These are phyloP conservation scores for Urocolius indicus DNA, from an alignment of 2,113 vertebrate species.

Conservation along the genomic window DNA sequence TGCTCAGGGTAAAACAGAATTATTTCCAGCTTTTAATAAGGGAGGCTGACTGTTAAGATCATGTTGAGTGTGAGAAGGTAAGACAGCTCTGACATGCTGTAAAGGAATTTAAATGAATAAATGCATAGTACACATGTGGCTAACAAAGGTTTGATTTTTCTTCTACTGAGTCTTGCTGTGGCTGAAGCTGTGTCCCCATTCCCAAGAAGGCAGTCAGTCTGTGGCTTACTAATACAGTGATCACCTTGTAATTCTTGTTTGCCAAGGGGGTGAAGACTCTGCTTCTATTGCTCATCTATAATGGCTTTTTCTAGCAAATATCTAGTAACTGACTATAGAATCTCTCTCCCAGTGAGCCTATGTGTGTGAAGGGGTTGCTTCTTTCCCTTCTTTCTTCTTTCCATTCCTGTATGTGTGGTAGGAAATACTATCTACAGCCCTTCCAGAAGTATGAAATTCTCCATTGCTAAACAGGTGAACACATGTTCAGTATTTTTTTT, in stretches of 20 bases:
- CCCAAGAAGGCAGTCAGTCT: background rate
- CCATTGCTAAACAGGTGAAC: background rate
- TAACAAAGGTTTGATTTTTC: background rate
- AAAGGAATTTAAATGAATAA: background rate
- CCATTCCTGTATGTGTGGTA: background rate
- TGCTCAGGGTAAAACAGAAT: background rate
- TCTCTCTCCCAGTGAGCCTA: background rate
- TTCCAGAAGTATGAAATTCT: background rate
- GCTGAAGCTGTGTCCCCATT: background rate
- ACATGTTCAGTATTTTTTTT: background rate
- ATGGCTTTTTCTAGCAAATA: background rate
- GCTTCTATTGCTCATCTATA: background rate
- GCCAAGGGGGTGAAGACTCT: background rate
- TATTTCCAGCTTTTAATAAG: background rate
- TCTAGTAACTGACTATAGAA: background rate
- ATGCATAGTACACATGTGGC: rapidly evolving
- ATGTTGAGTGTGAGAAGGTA: background rate
- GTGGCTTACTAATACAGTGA: background rate
- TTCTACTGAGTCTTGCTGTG: background rate
- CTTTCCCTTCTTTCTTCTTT: background rate
- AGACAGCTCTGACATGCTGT: rapidly evolving
- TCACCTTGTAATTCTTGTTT: background rate
- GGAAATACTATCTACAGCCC: background rate
- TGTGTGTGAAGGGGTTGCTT: background rate
- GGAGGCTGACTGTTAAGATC: background rate